phyloP scores from a whole-genome alignment of 2,113 vertebrate genomes.

The Eleginops maclovinus region DNA sequence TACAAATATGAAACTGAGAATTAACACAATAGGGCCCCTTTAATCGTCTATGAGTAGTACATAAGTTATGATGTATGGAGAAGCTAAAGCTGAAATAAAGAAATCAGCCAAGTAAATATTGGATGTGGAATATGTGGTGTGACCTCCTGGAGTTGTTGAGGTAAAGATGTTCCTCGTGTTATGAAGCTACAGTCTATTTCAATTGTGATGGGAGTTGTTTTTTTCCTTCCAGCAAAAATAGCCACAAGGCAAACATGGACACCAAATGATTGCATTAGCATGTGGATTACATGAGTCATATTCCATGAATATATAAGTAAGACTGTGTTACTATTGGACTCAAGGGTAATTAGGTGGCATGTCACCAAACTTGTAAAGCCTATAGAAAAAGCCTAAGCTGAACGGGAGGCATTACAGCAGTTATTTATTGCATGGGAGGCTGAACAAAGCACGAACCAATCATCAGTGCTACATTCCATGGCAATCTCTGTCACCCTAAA shows the following conservation, averaged over 20 bases:
- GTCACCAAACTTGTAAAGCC: slow-evolving; percentile 50
- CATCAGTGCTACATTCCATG: slow-evolving; percentile 22
- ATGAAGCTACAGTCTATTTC: slow-evolving; percentile 49
- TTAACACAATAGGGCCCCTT: not conserved
- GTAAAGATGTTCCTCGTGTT: slow-evolving; percentile 8
- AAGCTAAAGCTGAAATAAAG: slow-evolving; percentile 38
- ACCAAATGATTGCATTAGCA: slow-evolving; percentile 67
- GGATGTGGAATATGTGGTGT: slow-evolving; percentile 41
- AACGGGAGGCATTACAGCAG: slow-evolving; percentile 4
- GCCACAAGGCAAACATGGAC: slow-evolving; percentile 54
- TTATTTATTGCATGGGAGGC: slow-evolving; percentile 36
- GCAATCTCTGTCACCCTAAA: slow-evolving; percentile 39
- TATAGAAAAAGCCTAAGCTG: slow-evolving; percentile 29
- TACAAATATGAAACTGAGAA: no score
- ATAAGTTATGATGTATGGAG: slow-evolving; percentile 40
- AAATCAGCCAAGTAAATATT: slow-evolving; percentile 42
- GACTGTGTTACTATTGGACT: slow-evolving; percentile 41
- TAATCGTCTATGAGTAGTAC: slow-evolving; percentile 34
- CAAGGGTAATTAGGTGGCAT: slow-evolving; percentile 57
- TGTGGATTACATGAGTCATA: slow-evolving; percentile 59
- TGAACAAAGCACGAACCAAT: slow-evolving; percentile 32
- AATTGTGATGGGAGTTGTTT: slow-evolving; percentile 32
- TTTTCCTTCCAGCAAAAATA: slow-evolving; percentile 39
- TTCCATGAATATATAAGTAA: slow-evolving; percentile 67
- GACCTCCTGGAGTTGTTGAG: slow-evolving; percentile 34